These are phyloP conservation scores for Maconellicoccus hirsutus DNA, from an alignment of 1,140 invertebrate genomes.

Conservation along the genomic window DNA sequence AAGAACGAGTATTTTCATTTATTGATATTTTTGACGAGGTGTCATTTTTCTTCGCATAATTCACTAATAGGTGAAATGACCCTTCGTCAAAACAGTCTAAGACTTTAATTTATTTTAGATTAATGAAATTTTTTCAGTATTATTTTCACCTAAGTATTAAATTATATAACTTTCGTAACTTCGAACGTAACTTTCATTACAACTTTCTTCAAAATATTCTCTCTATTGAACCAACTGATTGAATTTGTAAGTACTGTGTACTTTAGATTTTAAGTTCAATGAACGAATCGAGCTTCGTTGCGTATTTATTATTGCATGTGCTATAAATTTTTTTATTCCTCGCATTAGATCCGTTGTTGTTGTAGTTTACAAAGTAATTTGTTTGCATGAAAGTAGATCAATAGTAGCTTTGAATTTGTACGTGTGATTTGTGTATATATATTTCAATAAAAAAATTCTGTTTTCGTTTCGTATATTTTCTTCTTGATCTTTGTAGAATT, in stretches of 20 bases:
- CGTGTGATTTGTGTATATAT: not conserved
- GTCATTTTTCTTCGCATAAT: too few relatives aligned
- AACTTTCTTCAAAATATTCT: not conserved
- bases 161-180: not conserved
- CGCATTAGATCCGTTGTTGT: not conserved
- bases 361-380: not conserved
- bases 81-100: not conserved
- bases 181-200: not conserved
- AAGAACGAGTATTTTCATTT: not conserved
- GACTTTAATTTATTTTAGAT: not conserved
- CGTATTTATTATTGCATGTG: not conserved
- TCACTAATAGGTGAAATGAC: too few relatives aligned
- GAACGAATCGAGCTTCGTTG: too few relatives aligned
- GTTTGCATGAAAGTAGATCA: not conserved
- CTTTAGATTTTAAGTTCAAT: not conserved
- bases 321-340: not conserved
- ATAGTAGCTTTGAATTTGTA: not conserved
- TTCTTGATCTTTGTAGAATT: not conserved
- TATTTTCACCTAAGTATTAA: not conserved
- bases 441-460: not conserved
- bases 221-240: not conserved
- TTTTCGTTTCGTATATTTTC: not conserved
- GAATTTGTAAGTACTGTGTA: constrained; percentile 2
- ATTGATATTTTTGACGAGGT: not conserved
- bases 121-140: not conserved